Conservation (phyloP, 1,140 invertebrate genomes). For the Ptiloglossa arizonensis region DNA sequence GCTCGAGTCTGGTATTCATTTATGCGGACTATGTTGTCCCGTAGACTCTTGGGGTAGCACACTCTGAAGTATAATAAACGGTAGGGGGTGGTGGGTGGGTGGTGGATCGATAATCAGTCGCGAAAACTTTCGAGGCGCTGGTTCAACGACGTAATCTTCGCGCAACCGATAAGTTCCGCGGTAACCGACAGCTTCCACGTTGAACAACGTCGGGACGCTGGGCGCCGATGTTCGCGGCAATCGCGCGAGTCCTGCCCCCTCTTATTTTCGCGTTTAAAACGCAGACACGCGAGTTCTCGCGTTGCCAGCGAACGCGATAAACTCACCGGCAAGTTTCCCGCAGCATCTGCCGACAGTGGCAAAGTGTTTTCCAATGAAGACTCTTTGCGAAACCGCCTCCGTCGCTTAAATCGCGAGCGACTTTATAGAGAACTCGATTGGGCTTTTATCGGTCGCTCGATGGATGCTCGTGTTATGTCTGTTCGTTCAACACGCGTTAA, state of each 20-base stretch:
- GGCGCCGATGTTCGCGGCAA: neutral
- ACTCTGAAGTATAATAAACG: no score
- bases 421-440: conserved; percentile 10
- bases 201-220: no score
- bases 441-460: conserved; percentile 6
- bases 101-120: no score
- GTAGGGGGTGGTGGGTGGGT: no score
- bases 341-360: conserved; percentile 39
- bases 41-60: no score
- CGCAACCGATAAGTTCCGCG: no score
- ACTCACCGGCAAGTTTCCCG: conserved; percentile 32
- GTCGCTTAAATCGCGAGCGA: conserved; percentile 26
- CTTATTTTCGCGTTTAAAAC: conserved; percentile 34
- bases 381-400: conserved; percentile 30
- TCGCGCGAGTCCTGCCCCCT: neutral
- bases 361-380: conserved; percentile 57
- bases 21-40: no score
- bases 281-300: neutral
- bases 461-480: neutral
- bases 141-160: no score
- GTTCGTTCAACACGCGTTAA: no score
- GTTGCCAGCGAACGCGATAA: conserved; percentile 8
- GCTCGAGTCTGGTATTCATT: no score
- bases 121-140: no score
- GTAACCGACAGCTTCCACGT: no score